Evolutionary conservation across 2,888 invertebrate species (phyloP), one percentile per base, ranked within the genome.

Genomic region (Netelia melanura): DNA sequence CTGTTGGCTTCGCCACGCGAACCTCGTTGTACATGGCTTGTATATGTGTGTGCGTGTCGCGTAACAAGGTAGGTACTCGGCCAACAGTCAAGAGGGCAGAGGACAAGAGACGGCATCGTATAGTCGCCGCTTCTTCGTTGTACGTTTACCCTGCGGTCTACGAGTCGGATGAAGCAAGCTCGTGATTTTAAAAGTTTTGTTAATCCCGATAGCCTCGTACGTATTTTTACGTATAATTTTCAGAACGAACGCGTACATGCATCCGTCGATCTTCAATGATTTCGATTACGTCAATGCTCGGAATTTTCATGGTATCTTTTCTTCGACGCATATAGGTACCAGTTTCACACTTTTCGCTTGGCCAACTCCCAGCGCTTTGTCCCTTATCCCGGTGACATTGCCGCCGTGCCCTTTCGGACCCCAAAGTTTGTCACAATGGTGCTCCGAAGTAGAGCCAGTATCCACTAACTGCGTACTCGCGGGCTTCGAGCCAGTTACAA

Each of bases 401-500:
- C 52, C 54, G 10, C 48, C 70, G 23, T 38, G 44, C 10, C 71
- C 71, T 62, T 81, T 76, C 48, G 71, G 61, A 52, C 43, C 11
- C 62, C 72, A 71, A 67, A 84, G 81, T 58, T 56, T 81, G 23
- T n/a, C 58, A 71, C 81, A 81, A 84, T 84, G 81, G 81, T 52
- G 64, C 84, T 61, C 72, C 68, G 17, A 52, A 61, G 77, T 77
- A 58, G 61, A 67, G 58, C 17, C 81, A 81, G 71, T 75, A 81
- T 77, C 76, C 58, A 44, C 72, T 84, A 72, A 71, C 65, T 58
- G 81, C 70, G 62, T 71, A 38, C 61, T 76, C 30, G 30, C 30
- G 84, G 84, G 84, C 76, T 81, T 64, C 54, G 76, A 84, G 84
- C 80, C 76, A 76, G 76, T 81, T 72, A 76, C 80, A 76, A 81